Percentiles rank a stretch among this genome's conserved stretches.
Evolutionary conservation across 2,888 invertebrate genomes (phyloP).

Genomic region (Pseudococcus viburni): DNA sequence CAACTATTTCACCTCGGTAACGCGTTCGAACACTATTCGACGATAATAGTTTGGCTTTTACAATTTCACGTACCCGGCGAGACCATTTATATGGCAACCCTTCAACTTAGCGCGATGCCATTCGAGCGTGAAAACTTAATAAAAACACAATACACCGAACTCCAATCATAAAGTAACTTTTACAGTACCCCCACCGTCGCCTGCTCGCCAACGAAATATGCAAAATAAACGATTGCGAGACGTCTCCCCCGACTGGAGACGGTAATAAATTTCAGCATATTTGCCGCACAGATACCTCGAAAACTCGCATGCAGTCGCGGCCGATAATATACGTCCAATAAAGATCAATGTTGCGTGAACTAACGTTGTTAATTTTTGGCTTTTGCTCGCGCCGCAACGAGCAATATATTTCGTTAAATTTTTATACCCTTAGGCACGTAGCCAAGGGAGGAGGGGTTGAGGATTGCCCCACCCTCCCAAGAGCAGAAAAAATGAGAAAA

Average conservation of each 20-base stretch:
- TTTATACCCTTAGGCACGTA: not conserved
- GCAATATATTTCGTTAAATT: not conserved
- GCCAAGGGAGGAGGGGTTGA: too few species aligned
- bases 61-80: constrained; percentile 8
- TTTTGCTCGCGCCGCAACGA: not conserved
- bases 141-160: constrained; percentile 15
- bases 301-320: not conserved
- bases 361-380: not conserved
- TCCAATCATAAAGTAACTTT: constrained; percentile 38
- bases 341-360: constrained; percentile 28
- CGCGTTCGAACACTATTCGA: not conserved
- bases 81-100: constrained; percentile 27
- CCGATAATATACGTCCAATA: not conserved
- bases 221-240: not conserved
- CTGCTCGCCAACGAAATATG: not conserved
- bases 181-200: not conserved
- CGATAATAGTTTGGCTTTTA: constrained; percentile 27
- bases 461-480: too few species aligned
- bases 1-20: constrained; percentile 16
- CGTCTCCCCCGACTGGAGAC: not conserved
- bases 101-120: not conserved
- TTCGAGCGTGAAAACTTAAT: constrained; percentile 40
- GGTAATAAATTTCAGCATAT: not conserved
- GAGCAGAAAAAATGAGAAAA: too few species aligned
- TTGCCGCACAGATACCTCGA: not conserved